phyloP scores from a whole-genome alignment of 64 coral and sea anemone genomes.

The Actinia tenebrosa region DNA sequence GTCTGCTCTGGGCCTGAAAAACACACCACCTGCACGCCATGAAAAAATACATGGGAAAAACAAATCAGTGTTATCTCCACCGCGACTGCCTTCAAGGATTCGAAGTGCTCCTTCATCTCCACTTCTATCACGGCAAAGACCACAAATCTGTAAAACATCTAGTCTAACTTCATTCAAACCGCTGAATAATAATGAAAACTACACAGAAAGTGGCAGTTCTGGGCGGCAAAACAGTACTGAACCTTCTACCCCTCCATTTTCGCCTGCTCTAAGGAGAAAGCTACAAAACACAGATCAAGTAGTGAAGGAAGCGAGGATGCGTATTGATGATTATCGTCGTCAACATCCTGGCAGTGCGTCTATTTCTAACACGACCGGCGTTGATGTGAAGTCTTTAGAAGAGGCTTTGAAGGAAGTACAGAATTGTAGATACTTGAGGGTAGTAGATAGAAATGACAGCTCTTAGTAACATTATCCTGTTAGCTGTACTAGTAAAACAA shows the following conservation, averaged over 20 bases:
- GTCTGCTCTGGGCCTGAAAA: not conserved
- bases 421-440: conserved; percentile 4
- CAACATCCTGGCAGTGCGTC: not conserved
- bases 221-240: not conserved
- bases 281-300: not conserved
- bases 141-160: not conserved
- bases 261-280: not conserved
- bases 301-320: not conserved
- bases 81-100: not conserved
- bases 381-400: not conserved
- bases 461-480: not conserved
- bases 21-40: not conserved
- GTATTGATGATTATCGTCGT: conserved; percentile 4
- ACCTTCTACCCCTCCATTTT: not conserved
- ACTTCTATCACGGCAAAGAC: not conserved
- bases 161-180: not conserved
- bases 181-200: not conserved
- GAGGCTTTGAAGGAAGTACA: conserved; percentile 1
- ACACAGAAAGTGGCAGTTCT: not conserved
- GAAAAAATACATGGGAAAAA: not conserved
- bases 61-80: not conserved
- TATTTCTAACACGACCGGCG: not conserved
- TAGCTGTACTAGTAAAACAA: no score
- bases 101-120: conserved; percentile 7
- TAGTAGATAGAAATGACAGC: not conserved